phyloP scores from a whole-genome alignment of 2,113 vertebrate species.

The Paedocypris sp. region DNA sequence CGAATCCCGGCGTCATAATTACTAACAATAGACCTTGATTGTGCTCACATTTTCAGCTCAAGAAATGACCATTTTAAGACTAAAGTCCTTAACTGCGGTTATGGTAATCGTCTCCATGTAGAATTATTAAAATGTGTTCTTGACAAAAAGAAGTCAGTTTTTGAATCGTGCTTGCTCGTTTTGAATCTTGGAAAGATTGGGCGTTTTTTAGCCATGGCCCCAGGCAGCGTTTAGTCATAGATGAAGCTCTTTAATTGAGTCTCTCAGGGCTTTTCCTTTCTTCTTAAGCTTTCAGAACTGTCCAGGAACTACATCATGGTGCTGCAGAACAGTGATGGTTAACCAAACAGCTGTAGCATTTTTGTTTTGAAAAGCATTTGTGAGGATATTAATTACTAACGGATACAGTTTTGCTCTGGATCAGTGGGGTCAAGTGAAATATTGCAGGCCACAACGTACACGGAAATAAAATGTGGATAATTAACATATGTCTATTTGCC shows the following conservation, averaged over 20 bases:
- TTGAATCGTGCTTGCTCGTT: too few species aligned
- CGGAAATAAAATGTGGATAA: too few species aligned
- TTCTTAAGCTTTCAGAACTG: constrained; percentile 22
- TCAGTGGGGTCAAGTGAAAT: too few species aligned
- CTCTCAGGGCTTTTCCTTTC: constrained; percentile 34
- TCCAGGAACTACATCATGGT: constrained; percentile 35
- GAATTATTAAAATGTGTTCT: too few species aligned
- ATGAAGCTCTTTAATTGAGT: constrained; percentile 40
- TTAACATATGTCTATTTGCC: too few species aligned
- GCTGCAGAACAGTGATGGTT: constrained; percentile 17
- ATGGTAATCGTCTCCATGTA: neutral
- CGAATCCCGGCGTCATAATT: neutral
- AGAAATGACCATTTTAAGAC: neutral
- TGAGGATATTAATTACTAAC: too few species aligned
- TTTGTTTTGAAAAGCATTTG: too few species aligned
- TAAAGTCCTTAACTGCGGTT: neutral
- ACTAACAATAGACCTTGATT: constrained; percentile 2
- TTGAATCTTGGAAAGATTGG: constrained; percentile 18
- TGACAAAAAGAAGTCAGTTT: constrained; percentile 14
- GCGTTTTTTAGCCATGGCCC: constrained; percentile 27
- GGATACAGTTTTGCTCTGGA: too few species aligned
- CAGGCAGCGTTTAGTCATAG: constrained; percentile 36
- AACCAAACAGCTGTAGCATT: constrained; percentile 23
- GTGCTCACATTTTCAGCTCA: neutral
- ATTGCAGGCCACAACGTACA: too few species aligned